Evolutionary conservation across 2,113 vertebrate genomes (phyloP).

Genomic region (Oreochromis niloticus): DNA sequence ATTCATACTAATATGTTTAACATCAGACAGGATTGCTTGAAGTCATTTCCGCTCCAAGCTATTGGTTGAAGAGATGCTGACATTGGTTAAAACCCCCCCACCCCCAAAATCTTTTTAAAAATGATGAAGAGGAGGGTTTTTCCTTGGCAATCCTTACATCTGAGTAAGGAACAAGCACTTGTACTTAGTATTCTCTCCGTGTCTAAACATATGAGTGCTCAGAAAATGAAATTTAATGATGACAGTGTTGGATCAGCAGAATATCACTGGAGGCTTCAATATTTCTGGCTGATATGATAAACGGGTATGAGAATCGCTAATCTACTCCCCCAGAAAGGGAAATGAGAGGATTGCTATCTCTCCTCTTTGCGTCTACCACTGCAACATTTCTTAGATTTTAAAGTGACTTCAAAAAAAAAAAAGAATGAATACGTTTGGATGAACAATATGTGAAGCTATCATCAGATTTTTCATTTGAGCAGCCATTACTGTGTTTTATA

Average conservation of each 20-base stretch:
- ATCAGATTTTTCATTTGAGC: conserved; percentile 2
- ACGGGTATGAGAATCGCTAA: conserved; percentile 54
- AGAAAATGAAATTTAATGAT: conserved; percentile 64
- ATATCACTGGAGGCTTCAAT: conserved; percentile 57
- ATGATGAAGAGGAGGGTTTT: neutral
- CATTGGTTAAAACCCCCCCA: neutral
- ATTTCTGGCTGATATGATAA: conserved; percentile 65
- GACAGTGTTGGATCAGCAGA: conserved; percentile 66
- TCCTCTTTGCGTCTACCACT: neutral
- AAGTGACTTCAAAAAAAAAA: conserved; percentile 23
- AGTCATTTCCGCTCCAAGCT: neutral
- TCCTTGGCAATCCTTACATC: neutral
- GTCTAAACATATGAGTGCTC: conserved; percentile 40
- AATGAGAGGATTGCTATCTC: conserved; percentile 51
- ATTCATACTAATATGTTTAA: conserved; percentile 24
- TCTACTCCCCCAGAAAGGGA: conserved; percentile 57
- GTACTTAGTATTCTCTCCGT: conserved; percentile 40
- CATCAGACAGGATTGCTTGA: neutral
- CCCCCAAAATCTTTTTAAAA: neutral
- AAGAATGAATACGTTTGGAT: neutral
- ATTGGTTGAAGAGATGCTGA: conserved; percentile 7
- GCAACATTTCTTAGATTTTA: conserved; percentile 7
- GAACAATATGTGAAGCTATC: conserved; percentile 5
- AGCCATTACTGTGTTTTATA: neutral
- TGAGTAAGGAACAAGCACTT: neutral